phyloP scores from a whole-genome alignment of 1,140 invertebrate species.

The Panagrolaimus sp. region DNA sequence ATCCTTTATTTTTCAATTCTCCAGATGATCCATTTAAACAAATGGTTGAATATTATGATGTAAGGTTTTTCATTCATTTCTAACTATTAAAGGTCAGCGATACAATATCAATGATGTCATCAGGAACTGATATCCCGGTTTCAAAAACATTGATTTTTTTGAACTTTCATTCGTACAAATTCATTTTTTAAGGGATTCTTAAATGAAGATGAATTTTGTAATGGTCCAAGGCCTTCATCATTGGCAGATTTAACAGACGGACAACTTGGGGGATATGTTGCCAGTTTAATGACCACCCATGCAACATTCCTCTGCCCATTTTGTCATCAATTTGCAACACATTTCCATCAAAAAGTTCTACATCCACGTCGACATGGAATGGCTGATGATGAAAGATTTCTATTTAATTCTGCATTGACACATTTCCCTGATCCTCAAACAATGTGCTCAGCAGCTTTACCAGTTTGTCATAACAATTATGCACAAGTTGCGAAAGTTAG shows the following conservation, averaged over 20 bases:
- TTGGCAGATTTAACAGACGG: not conserved
- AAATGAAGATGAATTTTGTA: constrained; percentile 6
- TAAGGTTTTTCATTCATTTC: not conserved
- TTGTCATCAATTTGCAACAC: not conserved
- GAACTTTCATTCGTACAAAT: not conserved
- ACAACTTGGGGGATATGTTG: not conserved
- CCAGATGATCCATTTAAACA: not conserved
- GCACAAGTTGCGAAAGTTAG: not conserved
- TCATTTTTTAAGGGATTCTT: not conserved
- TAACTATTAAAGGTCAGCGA: too few relatives aligned
- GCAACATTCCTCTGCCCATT: not conserved
- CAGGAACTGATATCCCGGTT: not conserved
- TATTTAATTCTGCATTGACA: not conserved
- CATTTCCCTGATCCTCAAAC: not conserved
- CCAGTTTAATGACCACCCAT: not conserved
- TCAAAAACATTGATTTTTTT: not conserved
- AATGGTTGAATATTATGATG: not conserved
- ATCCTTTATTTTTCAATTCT: not conserved
- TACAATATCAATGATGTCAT: too few relatives aligned
- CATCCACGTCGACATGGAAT: not conserved
- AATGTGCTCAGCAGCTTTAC: not conserved
- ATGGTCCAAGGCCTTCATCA: not conserved
- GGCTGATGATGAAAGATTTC: not conserved
- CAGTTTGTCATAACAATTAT: not conserved
- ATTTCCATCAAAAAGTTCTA: not conserved